phyloP scores from a whole-genome alignment of 2,797 vertebrate species.

The Mus caroli region DNA sequence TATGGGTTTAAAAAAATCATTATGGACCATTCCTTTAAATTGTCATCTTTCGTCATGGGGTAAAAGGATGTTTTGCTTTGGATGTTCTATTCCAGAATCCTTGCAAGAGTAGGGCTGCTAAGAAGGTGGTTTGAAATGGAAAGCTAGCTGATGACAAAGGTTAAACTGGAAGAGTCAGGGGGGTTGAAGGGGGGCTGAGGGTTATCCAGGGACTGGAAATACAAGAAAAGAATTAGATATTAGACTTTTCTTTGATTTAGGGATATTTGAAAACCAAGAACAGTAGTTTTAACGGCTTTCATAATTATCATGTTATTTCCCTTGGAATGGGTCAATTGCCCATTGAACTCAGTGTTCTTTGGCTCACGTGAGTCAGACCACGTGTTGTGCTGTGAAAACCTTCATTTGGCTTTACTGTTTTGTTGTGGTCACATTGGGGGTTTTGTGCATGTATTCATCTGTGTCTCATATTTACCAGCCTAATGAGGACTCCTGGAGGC shows the following conservation, averaged over 20 bases:
- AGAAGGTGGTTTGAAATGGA: not conserved
- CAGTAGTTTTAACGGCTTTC: not conserved
- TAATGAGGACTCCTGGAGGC: not conserved
- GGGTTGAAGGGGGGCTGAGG: not conserved
- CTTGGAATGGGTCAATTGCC: not conserved
- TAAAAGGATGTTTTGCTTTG: not conserved
- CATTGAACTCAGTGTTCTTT: not conserved
- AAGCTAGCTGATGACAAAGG: not conserved
- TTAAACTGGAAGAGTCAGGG: not conserved
- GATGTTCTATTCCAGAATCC: not conserved
- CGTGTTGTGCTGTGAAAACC: not conserved
- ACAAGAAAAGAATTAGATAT: not conserved
- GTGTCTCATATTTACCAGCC: not conserved
- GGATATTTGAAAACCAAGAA: conserved; percentile 21
- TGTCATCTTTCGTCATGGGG: not conserved
- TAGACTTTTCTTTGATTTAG: conserved; percentile 11
- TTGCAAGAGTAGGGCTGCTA: not conserved
- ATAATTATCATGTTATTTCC: not conserved
- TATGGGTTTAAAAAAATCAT: conserved; percentile 3
- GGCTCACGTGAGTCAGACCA: not conserved
- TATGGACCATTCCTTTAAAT: conserved; percentile 13
- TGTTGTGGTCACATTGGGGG: not conserved
- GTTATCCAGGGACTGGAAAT: not conserved
- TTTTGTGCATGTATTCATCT: not conserved
- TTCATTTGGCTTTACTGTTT: not conserved